Evolutionary conservation across 1,140 invertebrate species (phyloP).

Genomic region (Drosophila ogumai): DNA sequence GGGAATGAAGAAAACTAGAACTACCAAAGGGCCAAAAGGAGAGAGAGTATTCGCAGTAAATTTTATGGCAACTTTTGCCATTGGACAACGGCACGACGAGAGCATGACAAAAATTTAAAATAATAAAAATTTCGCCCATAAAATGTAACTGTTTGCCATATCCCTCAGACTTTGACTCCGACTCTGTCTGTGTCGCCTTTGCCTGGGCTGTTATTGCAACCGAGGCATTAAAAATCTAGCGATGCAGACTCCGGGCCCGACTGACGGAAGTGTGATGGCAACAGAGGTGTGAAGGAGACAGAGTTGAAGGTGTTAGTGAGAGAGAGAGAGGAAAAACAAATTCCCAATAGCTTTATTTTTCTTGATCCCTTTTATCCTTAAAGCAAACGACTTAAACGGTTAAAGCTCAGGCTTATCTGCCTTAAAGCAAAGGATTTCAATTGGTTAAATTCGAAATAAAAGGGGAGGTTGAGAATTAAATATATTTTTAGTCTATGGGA

Average conservation of each 20-base stretch:
- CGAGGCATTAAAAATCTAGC: conserved; percentile 64
- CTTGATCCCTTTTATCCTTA: conserved; percentile 33
- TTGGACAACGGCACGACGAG: conserved; percentile 3
- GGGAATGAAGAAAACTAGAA: neutral
- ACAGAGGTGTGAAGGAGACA: neutral
- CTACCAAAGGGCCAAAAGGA: neutral
- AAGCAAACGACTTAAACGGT: conserved; percentile 45
- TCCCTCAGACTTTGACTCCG: neutral
- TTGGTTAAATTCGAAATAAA: neutral
- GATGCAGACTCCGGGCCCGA: conserved; percentile 1
- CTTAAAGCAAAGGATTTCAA: conserved; percentile 4
- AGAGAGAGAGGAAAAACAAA: neutral
- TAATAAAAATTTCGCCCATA: conserved; percentile 74
- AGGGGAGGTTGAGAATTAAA: neutral
- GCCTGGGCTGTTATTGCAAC: conserved; percentile 45
- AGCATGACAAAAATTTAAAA: conserved; percentile 62
- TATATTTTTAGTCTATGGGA: neutral
- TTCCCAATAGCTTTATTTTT: conserved; percentile 55
- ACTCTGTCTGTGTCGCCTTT: neutral
- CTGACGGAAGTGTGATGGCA: conserved; percentile 7
- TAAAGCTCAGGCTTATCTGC: conserved; percentile 42
- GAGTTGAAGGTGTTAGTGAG: neutral
- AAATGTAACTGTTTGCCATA: conserved; percentile 51
- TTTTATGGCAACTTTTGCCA: conserved; percentile 51
- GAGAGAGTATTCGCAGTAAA: conserved; percentile 4